Evolutionary conservation across 1,140 invertebrate species (phyloP), one percentile per base, ranked within the genome.

Genomic region (Calliopsis andreniformis): DNA sequence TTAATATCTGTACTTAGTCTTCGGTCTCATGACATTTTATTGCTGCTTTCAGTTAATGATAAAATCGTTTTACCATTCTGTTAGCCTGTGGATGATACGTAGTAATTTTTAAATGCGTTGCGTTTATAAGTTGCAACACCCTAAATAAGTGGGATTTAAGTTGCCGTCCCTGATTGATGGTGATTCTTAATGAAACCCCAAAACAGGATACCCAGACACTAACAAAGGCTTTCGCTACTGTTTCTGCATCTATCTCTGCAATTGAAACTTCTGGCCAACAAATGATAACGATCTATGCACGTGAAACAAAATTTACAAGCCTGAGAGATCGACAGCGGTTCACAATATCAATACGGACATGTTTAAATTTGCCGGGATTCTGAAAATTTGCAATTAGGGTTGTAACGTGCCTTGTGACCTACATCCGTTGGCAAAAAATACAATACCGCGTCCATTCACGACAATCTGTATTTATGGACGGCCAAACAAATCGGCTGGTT

Each of bases 1-100:
- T 89, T n/a, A 91, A 68, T 2, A 25, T 47, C n/a, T 83, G 64
- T n/a, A 67, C 63, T 86, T 88, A 90, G 0, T 68, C 18, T 16
- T 49, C 47, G 5, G 53, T 63, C 7, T n/a, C 45, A 12, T 79
- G 76, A 32, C 72, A 80, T 32, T 51, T 62, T 0, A 82, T 35
- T 5, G 83, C 76, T 0, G 63, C 28, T 56, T 83, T 78, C 2
- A 80, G 20, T 39, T 67, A 47, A 1, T 47, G 49, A 25, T 67
- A 47, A 16, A 67, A 42, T 8, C 49, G 7, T 39, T 51, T 32
- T 1, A 67, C 35, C 49, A 67, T 32, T 2, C 30, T 47, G n/a
- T 67, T 39, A 5, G 35, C 35, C 10, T 39, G 35, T 39, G 35
- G 35, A 39, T 39, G 35, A 10, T 39, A 39, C 2, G 63, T 28